These are phyloP conservation scores for Sorex fumeus DNA, from an alignment of 2,113 vertebrate genomes.

Conservation along the genomic window DNA sequence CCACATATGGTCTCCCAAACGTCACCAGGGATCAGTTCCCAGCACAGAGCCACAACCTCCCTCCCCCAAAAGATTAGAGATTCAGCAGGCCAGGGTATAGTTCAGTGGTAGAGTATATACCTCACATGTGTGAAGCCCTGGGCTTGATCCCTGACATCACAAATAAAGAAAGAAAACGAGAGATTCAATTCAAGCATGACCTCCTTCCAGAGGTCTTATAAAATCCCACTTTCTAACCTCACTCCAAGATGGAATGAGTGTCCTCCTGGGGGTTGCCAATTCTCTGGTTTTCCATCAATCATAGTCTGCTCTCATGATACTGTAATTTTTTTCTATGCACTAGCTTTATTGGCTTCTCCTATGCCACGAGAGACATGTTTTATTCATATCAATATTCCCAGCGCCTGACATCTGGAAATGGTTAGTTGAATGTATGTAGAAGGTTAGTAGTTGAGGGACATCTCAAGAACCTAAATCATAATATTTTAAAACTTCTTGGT, in stretches of 20 bases:
- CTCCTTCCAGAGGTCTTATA: constrained; percentile 33
- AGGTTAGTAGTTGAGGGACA: not conserved
- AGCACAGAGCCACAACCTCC: too few species aligned
- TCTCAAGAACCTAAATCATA: constrained; percentile 39
- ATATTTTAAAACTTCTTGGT: constrained; percentile 28
- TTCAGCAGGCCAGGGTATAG: not conserved
- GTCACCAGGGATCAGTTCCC: too few species aligned
- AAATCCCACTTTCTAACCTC: not conserved
- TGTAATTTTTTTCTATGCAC: not conserved
- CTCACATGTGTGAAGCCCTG: too few species aligned
- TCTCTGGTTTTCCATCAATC: constrained; percentile 18
- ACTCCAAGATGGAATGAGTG: not conserved
- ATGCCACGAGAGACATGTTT: not conserved
- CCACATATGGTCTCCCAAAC: too few species aligned
- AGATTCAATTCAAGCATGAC: not conserved
- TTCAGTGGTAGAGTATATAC: too few species aligned
- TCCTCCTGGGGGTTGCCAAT: not conserved
- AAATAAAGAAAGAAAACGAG: too few species aligned
- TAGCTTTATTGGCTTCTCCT: too few species aligned
- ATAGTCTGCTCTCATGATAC: not conserved
- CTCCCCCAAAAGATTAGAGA: not conserved
- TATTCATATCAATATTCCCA: constrained; percentile 29
- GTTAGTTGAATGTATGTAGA: constrained; percentile 35
- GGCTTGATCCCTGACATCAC: too few species aligned
- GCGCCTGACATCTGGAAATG: not conserved